Evolutionary conservation across 1,140 invertebrate genomes (phyloP), one percentile per base, ranked within the genome.

Genomic region (Pseudomyrmex pallidus): DNA sequence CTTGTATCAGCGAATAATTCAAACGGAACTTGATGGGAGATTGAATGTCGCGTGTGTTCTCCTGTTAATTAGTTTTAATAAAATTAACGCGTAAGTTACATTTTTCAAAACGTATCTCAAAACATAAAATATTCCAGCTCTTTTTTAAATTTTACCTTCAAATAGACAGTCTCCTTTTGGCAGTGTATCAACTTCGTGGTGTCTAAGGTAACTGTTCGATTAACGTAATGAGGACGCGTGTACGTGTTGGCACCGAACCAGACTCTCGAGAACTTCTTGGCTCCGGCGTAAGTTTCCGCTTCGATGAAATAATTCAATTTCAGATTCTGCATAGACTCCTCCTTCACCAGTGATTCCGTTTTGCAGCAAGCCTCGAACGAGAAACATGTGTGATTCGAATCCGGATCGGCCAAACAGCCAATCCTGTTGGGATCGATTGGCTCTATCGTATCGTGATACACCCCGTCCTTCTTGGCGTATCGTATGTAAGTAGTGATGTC

Each of bases 311-410:
- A 98, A 85, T 96, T 95, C 1, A 98, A 91, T 80, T 93, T 95
- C 15, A 97, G 94, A 52, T 93, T 82, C 92, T 95, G 86, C 85
- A 93, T 89, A 82, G 93, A 86, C 90, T 95, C 92, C 5, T 95
- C 94, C 87, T 95, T 95, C 15, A 95, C 95, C 17, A 96, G 92
- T 1, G 96, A 96, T 85, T 96, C 95, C 67, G 98, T 97, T 84
- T 96, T 96, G 90, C 98, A 98, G 91, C 98, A 99, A 0, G 97
- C 96, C 93, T 97, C 95, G 88, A 99, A 98, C n/a, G 96, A 95
- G 90, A 99, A 98, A 92, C 96, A 99, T 2, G 97, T 97, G 74
- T 96, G 95, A 89, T 97, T 96, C 2, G 96, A 95, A 20, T 91
- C 90, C 0, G 93, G 94, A 92, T 98, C 96, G 22, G 94, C 95